Base-by-base conservation (phyloP, 2,888 invertebrate species). In the Plemyria rubiginata region DNA sequence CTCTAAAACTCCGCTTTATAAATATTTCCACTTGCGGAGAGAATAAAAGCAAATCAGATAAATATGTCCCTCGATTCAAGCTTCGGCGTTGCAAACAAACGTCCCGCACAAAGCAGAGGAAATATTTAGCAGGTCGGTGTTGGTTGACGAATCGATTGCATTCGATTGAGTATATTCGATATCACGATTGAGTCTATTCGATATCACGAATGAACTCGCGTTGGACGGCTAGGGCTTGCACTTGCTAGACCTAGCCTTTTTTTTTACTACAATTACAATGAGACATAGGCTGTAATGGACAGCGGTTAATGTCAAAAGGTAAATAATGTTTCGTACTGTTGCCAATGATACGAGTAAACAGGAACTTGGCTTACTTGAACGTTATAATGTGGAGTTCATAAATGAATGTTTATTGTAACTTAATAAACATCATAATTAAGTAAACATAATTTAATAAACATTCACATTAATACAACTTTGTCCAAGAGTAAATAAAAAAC, bases 141-240 rank as follows among this genome's bases (percentile, higher is more conserved):
- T 48, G 53, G 63, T 60, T 65, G 72, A 71, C 70, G 65, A 65
- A 66, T 70, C 70, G 70, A 52, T 52, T 52, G 52, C 52, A 66
- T 66, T 83, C 83, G 81, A 84, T 84, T 81, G 80, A 76, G 78
- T 79, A 79, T 70, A 80, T 83, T 82, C 79, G 80, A 77, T 75
- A 72, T 77, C 76, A 79, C 79, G 79, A 79, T 81, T 81, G 80
- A 76, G 78, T 79, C 79, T 70, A 80, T 83, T 82, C 79, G 80
- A 77, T 75, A 72, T 77, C 76, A 79, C 79, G 79, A 79, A 81
- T 81, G 78, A 75, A 73, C 67, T 70, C 67, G 76, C 75, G 45
- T 50, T 48, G 11, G 13, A 51, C 32, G 9, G 13, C 28, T 57
- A 57, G 56, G 56, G 50, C 49, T 28, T 13, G 0, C 40, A 55